Base-by-base conservation (phyloP, 2,113 vertebrate genomes). In the Buteo buteo region DNA sequence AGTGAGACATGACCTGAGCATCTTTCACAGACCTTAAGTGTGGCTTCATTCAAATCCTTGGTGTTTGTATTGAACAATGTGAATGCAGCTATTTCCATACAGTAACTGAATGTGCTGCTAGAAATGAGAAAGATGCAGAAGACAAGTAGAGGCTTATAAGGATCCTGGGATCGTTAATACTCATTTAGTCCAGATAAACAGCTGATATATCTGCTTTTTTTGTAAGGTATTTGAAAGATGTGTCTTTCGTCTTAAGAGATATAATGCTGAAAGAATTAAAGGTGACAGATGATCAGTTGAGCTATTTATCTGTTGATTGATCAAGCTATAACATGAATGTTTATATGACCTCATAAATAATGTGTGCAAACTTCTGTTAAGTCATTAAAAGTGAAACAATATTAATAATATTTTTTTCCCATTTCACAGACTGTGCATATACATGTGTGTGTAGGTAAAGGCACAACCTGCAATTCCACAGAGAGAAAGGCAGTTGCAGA, bases 191-290 rank as follows among this genome's bases (percentile, higher is more conserved):
- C 14, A 79, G 36, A 94, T 55, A 79, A 95, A 76, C 11, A 79
- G 36, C 64, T 86, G 50, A 78, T 59, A 66, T 14, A 22, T 64
- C 47, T 92, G 29, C 7, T n/a, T 72, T 79, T 78, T 67, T 67
- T 57, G 24, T 66, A 50, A 86, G 19, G 10, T 52, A 11, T 90
- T 90, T 86, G 85, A 81, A 95, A 70, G 24, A 85, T 52, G 15
- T 54, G 6, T 58, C 29, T 91, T 84, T 81, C 59, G 28, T 79
- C 55, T 89, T 71, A 62, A 89, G 78, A 87, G 38, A 45, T 64
- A 44, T 18, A 71, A 91, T 84, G 36, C 76, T 86, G 86, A 36
- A 86, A 86, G 85, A 58, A 93, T 93, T 88, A 52, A 90, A 86
- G 76, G 38, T 78, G 88, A 29, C 76, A 86, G 36, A 59, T 40